Base-by-base conservation (phyloP, 2,797 vertebrate genomes). In the Sebastolobus altivelis region DNA sequence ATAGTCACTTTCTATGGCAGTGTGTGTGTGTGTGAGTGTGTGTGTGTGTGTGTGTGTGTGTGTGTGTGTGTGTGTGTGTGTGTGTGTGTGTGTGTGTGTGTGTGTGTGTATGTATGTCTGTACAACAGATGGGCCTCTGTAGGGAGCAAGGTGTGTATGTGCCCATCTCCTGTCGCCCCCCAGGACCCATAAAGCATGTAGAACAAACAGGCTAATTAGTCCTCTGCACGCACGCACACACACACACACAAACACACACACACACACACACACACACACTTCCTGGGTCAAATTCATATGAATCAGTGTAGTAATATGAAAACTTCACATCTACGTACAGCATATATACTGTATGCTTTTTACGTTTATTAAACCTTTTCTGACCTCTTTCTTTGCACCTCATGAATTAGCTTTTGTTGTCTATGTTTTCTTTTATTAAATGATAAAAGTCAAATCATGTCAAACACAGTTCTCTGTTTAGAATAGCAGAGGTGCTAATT, bases 191-290 rank as follows among this genome's bases (percentile, higher is more conserved):
- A 97, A 97, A 96, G 95, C 96, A 96, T 97, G 96, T 97, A 96
- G 96, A 97, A 96, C 97, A 98, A 98, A 98, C 96, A 96, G 95
- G 93, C 95, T 95, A 96, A 97, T 97, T 97, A 97, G 95, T 80
- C 38, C 20, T 63, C 46, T 8, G 33, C 71, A 54, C 78, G 72
- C 20, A 14, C 72, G 60, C 20, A 4, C 62, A 71, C 13, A 43
- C 31, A 49, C 33, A 35, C 58, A 35, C 49, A 37, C 11, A 20
- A 54, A 38, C 31, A 59, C 67, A 25, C 25, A 25, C 25, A 25
- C 25, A 25, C 8, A 46, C n/a, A 49, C 33, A 27, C 31, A 68
- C 43, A 69, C 40, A 27, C 61, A 52, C 54, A 56, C 43, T 22
- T 46, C 2, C n/a, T 52, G 16, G 25, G 9, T 75, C 33, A 25